Percentiles rank a stretch among this genome's conserved stretches.
These are phyloP conservation scores for Nylanderia fulva DNA, from an alignment of 1,140 invertebrate genomes.

Conservation along the genomic window DNA sequence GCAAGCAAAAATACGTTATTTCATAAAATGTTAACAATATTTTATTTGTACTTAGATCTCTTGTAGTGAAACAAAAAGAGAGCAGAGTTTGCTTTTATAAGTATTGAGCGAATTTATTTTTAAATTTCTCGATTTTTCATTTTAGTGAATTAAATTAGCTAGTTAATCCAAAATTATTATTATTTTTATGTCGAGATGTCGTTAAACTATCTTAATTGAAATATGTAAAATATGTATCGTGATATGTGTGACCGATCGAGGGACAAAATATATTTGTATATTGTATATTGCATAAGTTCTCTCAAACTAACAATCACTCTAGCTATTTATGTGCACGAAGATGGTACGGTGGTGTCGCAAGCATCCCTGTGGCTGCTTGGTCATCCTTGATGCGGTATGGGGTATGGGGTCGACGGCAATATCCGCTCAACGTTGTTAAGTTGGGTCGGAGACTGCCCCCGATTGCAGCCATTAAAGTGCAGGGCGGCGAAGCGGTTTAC, in stretches of 20 bases:
- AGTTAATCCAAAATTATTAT: too few relatives aligned
- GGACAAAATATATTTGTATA: neutral
- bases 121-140: too few relatives aligned
- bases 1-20: too few relatives aligned
- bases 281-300: conserved; percentile 11
- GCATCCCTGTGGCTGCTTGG: conserved; percentile 55
- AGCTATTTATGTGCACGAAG: conserved; percentile 53
- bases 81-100: too few relatives aligned
- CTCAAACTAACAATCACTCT: conserved; percentile 37
- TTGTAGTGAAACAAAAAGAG: too few relatives aligned
- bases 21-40: too few relatives aligned
- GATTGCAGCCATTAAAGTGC: conserved; percentile 58
- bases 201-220: neutral
- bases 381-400: conserved; percentile 52
- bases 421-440: conserved; percentile 61
- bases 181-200: too few relatives aligned
- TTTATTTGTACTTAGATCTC: too few relatives aligned
- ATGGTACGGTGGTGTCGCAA: neutral
- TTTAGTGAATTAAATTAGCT: too few relatives aligned
- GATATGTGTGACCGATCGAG: neutral
- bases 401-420: conserved; percentile 27
- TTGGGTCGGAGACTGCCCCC: conserved; percentile 52
- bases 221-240: neutral
- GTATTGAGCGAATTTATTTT: too few relatives aligned
- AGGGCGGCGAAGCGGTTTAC: conserved; percentile 40